Evolutionary conservation across 1,140 invertebrate species (phyloP), one percentile per base, ranked within the genome.

Genomic region (Grapholita molesta): DNA sequence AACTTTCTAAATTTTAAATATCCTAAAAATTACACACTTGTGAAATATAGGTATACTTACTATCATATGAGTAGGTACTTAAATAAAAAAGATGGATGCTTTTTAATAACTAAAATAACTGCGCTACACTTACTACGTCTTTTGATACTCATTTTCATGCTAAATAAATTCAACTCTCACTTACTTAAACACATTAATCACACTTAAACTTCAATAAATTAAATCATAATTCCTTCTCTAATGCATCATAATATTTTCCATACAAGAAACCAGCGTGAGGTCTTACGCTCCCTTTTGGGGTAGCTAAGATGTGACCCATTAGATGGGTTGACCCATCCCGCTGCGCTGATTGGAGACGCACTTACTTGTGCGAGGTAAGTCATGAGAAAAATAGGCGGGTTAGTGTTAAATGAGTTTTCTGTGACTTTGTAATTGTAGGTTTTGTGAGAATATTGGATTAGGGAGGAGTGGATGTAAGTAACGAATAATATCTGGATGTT

Each of bases 351-450:
- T 79, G 52, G 18, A 64, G 68, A 61, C 55, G 7, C 12, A n/a
- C n/a, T 30, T n/a, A 28, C 25, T 30, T 30, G 12, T 61, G 24
- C 12, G 61, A 33, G 9, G 23, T 33, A n/a, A 48, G 15, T 73
- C 69, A 80, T 84, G 79, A 73, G 82, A 86, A 85, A 82, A 75
- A 78, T 71, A 72, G 84, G 84, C 76, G 83, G 67, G 68, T 48
- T 57, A 7, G 4, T 38, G 35, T 11, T 24, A 35, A 66, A 35
- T 66, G 65, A 66, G 35, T 66, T 28, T 61, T 1, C 24, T 61
- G 55, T 61, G 55, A 61, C 25, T 61, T 15, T 28, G 28, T 61
- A 61, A 61, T 61, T 61, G 55, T 61, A 32, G 55, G 55, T 61
- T 61, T 61, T 61, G 55, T 61, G 28, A 61, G 55, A 61, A 57